Base-by-base conservation (phyloP, 2,888 invertebrate species). In the Apodemia duryi region DNA sequence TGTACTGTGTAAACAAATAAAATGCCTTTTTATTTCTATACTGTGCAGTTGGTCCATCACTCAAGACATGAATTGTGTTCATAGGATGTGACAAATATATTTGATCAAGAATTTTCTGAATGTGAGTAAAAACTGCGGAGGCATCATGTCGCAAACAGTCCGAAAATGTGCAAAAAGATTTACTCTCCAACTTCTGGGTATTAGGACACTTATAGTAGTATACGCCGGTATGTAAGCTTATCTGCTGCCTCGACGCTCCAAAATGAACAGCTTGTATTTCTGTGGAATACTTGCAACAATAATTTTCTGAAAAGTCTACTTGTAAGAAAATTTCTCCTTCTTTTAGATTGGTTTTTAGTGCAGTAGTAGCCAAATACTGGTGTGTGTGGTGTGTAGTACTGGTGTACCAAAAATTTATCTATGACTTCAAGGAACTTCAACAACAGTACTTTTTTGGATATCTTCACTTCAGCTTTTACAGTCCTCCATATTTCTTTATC, bases 121-220 rank as follows among this genome's bases (percentile, higher is more conserved):
- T 60, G 60, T 60, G 60, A 60, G 60, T 35, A 60, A 32, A 60
- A 60, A 60, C 60, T 60, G 60, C 60, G 35, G 32, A 35, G 60
- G 60, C 60, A 60, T 60, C 60, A n/a, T 60, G 60, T 35, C 60
- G 60, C 35, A 60, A 60, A 60, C 60, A 60, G 32, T 60, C 60
- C 35, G 60, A 35, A 60, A 60, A 60, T 60, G 60, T 60, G 38
- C 60, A 60, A 60, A 60, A 60, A 60, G 60, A 60, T 60, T 35
- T n/a, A 60, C 35, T 35, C n/a, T 35, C 38, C n/a, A 60, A 35
- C 35, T 35, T n/a, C 28, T 60, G 60, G 7, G 60, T 60, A 60
- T 60, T 38, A 35, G 60, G 60, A 60, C 60, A 60, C n/a, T 60
- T 60, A n/a, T 60, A 60, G 60, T 60, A 60, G n/a, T 60, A 35